Conservation (phyloP, 1,140 invertebrate genomes). For the Hirudo medicinalis region DNA sequence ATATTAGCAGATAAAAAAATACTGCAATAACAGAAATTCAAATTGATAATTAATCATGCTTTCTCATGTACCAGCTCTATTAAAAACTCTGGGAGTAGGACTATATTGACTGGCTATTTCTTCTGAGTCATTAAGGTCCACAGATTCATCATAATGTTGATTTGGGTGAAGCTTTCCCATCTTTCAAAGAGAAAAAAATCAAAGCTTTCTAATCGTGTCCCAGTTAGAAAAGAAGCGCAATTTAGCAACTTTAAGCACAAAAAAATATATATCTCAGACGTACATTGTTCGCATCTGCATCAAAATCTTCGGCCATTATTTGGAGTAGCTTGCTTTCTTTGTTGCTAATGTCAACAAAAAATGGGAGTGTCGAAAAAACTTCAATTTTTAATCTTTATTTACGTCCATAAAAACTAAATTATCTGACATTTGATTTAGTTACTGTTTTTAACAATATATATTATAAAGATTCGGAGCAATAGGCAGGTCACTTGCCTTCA, state of each 20-base stretch:
- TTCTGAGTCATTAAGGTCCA: slow-evolving; percentile 37
- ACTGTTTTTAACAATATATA: too few species aligned
- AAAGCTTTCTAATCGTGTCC: neutral
- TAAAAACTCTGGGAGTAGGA: slow-evolving; percentile 24
- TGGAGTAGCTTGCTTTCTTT: too few species aligned
- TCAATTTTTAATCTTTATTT: too few species aligned
- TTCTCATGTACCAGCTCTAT: slow-evolving; percentile 21
- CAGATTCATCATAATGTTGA: slow-evolving; percentile 39
- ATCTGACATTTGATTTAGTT: too few species aligned
- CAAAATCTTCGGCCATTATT: slow-evolving; percentile 7
- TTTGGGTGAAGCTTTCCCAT: slow-evolving; percentile 30
- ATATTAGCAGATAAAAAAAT: neutral
- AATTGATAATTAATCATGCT: neutral
- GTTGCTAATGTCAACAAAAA: neutral
- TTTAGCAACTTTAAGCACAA: neutral
- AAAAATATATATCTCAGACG: neutral
- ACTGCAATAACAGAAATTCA: neutral
- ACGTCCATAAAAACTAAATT: too few species aligned
- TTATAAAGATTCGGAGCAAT: too few species aligned
- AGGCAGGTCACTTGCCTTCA: too few species aligned
- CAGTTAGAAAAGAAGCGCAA: neutral
- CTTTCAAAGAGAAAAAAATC: slow-evolving; percentile 10
- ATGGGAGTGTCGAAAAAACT: neutral
- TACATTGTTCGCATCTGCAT: slow-evolving; percentile 6
- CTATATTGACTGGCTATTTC: slow-evolving; percentile 37